These are phyloP conservation scores for Momotus momota DNA, from an alignment of 2,797 vertebrate species.

Conservation along the genomic window DNA sequence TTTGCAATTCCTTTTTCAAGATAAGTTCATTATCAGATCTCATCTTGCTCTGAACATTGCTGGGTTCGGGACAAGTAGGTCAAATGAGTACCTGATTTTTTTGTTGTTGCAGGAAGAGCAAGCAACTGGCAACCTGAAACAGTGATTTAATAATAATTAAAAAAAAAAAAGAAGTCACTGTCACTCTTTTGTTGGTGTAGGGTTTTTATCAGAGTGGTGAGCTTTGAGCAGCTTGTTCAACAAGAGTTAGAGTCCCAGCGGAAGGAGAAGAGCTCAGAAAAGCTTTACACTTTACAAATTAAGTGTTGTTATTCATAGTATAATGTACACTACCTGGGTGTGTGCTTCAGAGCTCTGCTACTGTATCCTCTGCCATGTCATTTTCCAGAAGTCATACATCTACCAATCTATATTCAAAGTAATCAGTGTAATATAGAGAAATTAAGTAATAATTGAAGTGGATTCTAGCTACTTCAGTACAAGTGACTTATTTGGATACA, in stretches of 20 bases:
- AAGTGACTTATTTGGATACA: constrained; percentile 66
- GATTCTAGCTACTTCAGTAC: constrained; percentile 66
- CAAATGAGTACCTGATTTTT: background rate
- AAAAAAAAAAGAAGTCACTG: background rate
- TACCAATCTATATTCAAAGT: constrained; percentile 60
- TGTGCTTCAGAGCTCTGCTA: constrained; percentile 15
- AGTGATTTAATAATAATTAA: background rate
- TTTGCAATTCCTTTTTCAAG: constrained; percentile 55
- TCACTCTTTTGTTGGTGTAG: constrained; percentile 21
- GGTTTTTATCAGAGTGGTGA: constrained; percentile 16
- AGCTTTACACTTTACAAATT: constrained; percentile 36
- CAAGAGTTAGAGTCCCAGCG: constrained; percentile 14
- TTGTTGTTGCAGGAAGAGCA: background rate
- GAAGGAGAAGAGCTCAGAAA: constrained; percentile 8
- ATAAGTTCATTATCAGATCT: constrained; percentile 64
- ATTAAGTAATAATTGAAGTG: constrained; percentile 76
- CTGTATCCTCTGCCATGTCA: constrained; percentile 41
- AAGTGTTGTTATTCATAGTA: constrained; percentile 34
- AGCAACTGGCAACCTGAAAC: background rate
- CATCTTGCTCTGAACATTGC: background rate
- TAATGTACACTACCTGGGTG: background rate
- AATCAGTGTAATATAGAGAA: constrained; percentile 60
- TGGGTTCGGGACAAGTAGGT: constrained; percentile 46
- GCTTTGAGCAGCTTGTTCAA: constrained; percentile 49
- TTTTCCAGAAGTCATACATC: constrained; percentile 50